A percentile compares a stretch with the other conserved stretches of the same genome.
Evolutionary conservation across 2,113 vertebrate genomes (phyloP).

Genomic region (Azemiops feae): DNA sequence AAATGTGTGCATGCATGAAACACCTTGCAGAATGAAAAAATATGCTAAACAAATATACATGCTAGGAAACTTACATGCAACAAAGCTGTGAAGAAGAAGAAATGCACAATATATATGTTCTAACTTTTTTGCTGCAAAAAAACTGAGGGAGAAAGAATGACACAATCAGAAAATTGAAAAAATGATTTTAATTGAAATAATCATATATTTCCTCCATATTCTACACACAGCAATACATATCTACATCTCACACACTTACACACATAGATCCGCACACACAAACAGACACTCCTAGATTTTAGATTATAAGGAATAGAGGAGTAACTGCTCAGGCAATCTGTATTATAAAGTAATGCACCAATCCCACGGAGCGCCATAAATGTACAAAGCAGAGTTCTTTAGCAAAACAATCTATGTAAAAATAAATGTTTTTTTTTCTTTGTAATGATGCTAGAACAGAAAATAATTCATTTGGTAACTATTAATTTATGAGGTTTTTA

Average conservation of each 20-base stretch:
- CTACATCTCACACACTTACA: background rate
- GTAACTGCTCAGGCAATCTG: background rate
- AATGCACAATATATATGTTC: background rate
- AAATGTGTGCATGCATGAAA: background rate
- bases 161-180: background rate
- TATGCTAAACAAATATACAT: background rate
- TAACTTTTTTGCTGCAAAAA: background rate
- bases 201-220: background rate
- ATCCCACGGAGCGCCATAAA: background rate
- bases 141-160: background rate
- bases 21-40: background rate
- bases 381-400: background rate
- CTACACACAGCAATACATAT: background rate
- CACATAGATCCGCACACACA: background rate
- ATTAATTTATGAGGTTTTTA: background rate
- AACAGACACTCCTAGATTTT: background rate
- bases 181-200: background rate
- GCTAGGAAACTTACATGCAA: background rate
- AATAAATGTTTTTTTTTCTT: background rate
- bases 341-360: background rate
- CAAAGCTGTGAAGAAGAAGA: background rate
- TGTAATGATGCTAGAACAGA: background rate
- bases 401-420: background rate
- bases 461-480: conserved; percentile 8
- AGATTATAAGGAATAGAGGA: background rate